Conservation (phyloP, 2,113 vertebrate genomes). For the Prochilodus magdalenae region DNA sequence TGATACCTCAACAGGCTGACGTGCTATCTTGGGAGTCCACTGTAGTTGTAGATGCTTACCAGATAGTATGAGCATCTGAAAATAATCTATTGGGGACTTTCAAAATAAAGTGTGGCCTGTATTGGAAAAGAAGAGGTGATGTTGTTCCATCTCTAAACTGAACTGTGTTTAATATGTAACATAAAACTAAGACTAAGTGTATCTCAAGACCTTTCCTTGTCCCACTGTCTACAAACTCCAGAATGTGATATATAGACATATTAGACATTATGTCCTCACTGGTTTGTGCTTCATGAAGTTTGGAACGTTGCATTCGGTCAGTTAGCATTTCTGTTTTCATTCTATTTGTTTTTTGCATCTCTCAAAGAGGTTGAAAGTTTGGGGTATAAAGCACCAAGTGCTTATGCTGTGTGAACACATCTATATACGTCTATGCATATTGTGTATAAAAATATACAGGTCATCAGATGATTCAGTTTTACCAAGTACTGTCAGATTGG, state of each 20-base stretch:
- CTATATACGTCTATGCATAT: neutral
- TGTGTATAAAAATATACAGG: neutral
- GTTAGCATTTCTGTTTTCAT: slow-evolving; percentile 11
- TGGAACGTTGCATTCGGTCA: slow-evolving; percentile 28
- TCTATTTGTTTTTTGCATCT: slow-evolving; percentile 36
- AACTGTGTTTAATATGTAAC: too few relatives aligned
- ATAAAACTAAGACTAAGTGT: too few relatives aligned
- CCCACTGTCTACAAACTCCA: too few relatives aligned
- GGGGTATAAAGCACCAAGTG: slow-evolving; percentile 34
- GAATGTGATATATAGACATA: neutral
- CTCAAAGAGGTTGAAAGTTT: slow-evolving; percentile 6
- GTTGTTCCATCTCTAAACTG: too few relatives aligned
- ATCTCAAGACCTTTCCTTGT: too few relatives aligned
- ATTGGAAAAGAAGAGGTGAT: too few relatives aligned
- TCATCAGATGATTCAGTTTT: neutral
- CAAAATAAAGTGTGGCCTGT: too few relatives aligned
- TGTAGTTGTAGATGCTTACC: too few relatives aligned
- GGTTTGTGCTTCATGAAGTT: neutral
- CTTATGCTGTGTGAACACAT: slow-evolving; percentile 20
- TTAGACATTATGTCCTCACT: neutral
- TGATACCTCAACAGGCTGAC: too few relatives aligned
- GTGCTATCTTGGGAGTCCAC: too few relatives aligned
- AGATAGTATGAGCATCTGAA: too few relatives aligned
- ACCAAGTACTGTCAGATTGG: slow-evolving; percentile 10
- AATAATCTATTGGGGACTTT: too few relatives aligned